These are phyloP conservation scores for Galerucella nymphaeae DNA, from an alignment of 2,888 invertebrate species.

Conservation along the genomic window DNA sequence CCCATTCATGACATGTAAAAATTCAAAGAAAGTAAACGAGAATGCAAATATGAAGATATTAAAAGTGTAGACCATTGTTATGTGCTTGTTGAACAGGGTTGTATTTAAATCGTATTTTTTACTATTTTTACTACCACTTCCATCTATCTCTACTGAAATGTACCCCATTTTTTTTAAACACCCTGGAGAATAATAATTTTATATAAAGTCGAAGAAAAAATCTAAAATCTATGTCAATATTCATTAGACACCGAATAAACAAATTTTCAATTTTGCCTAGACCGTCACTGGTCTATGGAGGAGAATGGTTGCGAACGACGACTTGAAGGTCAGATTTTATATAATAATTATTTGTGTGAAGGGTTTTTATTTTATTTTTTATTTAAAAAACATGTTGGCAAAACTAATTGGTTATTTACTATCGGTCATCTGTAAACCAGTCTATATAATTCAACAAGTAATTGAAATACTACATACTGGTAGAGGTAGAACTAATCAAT, in stretches of 20 bases:
- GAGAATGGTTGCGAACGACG: conserved; percentile 15
- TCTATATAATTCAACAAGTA: not conserved
- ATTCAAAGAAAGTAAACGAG: conserved; percentile 22
- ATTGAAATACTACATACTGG: too few relatives aligned
- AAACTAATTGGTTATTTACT: conserved; percentile 24
- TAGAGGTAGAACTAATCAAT: not conserved
- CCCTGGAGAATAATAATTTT: too few relatives aligned
- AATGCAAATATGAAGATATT: conserved; percentile 25
- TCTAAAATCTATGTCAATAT: too few relatives aligned
- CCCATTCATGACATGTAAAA: conserved; percentile 19
- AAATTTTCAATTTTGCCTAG: not conserved
- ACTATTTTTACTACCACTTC: too few relatives aligned
- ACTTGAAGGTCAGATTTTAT: conserved; percentile 19
- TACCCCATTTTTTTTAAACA: too few relatives aligned
- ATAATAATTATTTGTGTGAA: conserved; percentile 19
- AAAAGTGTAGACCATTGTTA: conserved; percentile 25
- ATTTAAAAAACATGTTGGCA: not conserved
- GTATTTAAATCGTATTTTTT: not conserved
- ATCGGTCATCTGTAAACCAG: not conserved
- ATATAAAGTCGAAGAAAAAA: too few relatives aligned
- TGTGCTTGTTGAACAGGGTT: conserved; percentile 9
- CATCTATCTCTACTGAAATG: too few relatives aligned
- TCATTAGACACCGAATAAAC: too few relatives aligned
- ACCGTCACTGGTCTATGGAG: conserved; percentile 9
- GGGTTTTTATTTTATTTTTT: conserved; percentile 7